Conservation (phyloP, 2,797 vertebrate genomes). For the Picus viridis region DNA sequence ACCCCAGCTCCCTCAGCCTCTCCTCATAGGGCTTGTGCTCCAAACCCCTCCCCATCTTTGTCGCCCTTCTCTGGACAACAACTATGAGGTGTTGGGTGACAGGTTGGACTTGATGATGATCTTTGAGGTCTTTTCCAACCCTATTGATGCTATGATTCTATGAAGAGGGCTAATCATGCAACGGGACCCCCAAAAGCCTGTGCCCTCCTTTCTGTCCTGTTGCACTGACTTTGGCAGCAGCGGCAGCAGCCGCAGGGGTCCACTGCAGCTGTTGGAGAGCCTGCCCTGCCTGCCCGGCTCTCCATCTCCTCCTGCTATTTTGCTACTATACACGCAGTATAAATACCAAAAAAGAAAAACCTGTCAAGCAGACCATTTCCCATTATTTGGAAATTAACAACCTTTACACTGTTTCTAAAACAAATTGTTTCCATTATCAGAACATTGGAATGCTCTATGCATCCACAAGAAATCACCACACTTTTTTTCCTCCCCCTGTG, state of each 20-base stretch:
- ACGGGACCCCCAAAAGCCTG: background rate
- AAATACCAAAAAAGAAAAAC: slow-evolving; percentile 64
- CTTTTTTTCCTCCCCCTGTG: background rate
- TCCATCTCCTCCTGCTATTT: background rate
- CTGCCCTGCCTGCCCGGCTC: background rate
- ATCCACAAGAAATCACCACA: slow-evolving; percentile 25
- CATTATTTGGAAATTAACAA: slow-evolving; percentile 78
- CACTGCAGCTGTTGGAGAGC: slow-evolving; percentile 26
- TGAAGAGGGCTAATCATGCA: background rate
- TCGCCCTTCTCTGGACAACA: too few species aligned
- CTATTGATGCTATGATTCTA: too few species aligned
- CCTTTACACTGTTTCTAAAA: slow-evolving; percentile 69
- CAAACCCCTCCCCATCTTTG: too few species aligned
- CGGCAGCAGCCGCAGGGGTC: slow-evolving; percentile 34
- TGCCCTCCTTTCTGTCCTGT: background rate
- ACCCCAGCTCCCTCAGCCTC: too few species aligned
- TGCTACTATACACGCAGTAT: background rate
- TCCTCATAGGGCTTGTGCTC: too few species aligned
- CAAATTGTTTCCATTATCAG: slow-evolving; percentile 63
- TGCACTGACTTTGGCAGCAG: background rate
- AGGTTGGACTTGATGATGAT: too few species aligned
- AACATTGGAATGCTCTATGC: background rate
- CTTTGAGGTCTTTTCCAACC: too few species aligned
- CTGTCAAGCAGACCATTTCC: slow-evolving; percentile 70
- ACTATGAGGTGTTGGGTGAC: too few species aligned